Evolutionary conservation across 2,113 vertebrate species (phyloP), one percentile per base, ranked within the genome.

Genomic region (Aleadryas rufinucha): DNA sequence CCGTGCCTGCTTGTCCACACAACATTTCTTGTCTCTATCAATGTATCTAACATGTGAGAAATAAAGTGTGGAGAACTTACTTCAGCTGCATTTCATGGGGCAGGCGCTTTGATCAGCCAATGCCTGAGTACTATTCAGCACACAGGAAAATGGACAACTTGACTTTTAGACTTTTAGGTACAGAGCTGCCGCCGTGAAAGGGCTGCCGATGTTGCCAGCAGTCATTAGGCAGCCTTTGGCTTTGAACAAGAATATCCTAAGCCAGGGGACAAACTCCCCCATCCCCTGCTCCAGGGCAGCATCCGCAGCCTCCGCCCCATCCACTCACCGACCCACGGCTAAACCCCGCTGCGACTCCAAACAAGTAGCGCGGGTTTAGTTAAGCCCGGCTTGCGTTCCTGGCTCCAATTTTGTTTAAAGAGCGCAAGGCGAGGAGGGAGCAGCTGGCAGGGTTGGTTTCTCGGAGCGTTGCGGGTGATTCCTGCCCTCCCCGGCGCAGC

Each of bases 51-150:
- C 83, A 70, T 75, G 87, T 86, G 95, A 95, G 92, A 88, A 97
- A 96, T 96, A 92, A 94, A 81, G 93, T 94, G 85, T 15, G 56
- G 88, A 88, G 30, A 96, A 94, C 92, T 95, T 80, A 52, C 61
- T 97, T 96, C 95, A 97, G 95, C 96, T 95, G 92, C n/a, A 12
- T 64, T 87, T 84, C 85, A 3, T 0, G 44, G 90, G 80, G 88
- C 84, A 84, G 90, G 44, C 63, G 31, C 95, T 96, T 97, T 93
- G 95, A 96, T 96, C 96, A 94, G 53, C 69, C 59, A 35, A 1
- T 89, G 96, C 95, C 86, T 88, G 79, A 49, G 53, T 0, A 6
- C 31, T 64, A 57, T 6, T 66, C 84, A 24, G 91, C 53, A 1
- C 53, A 1, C 54, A 89, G 92, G 83, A 30, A 81, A 94, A 78